These are phyloP conservation scores for Halichoeres trimaculatus DNA, from an alignment of 2,113 vertebrate genomes.

Conservation along the genomic window DNA sequence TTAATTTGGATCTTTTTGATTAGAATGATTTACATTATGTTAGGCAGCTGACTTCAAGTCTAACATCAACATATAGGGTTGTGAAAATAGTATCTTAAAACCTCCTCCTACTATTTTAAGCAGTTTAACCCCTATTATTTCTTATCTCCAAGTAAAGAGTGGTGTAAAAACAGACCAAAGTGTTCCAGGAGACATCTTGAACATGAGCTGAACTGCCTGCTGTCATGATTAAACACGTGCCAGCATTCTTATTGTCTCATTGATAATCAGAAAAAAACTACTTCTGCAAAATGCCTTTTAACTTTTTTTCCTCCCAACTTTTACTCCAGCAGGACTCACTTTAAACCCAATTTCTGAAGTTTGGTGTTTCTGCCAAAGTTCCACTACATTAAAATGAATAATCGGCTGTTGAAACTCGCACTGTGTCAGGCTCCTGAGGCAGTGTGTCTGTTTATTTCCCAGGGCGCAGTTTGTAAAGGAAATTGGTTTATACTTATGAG, in stretches of 20 bases:
- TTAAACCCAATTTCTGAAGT: slow-evolving; percentile 53
- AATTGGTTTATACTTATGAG: slow-evolving; percentile 83
- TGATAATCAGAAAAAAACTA: too few relatives aligned
- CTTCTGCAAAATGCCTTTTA: neutral
- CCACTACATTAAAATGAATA: slow-evolving; percentile 68
- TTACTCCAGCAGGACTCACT: slow-evolving; percentile 43
- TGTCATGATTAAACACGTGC: too few relatives aligned
- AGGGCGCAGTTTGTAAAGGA: slow-evolving; percentile 78
- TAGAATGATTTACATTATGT: neutral
- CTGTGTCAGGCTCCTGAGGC: slow-evolving; percentile 58
- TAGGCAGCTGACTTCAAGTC: neutral
- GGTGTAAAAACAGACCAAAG: neutral
- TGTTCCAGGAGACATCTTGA: neutral
- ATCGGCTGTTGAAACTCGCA: slow-evolving; percentile 44
- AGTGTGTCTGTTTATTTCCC: slow-evolving; percentile 76
- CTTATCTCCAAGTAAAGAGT: neutral
- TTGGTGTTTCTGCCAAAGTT: slow-evolving; percentile 52
- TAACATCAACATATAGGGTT: neutral
- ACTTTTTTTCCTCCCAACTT: neutral
- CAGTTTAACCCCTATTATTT: neutral
- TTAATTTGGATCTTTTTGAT: neutral
- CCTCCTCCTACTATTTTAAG: neutral
- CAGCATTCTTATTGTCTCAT: too few relatives aligned
- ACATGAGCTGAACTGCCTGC: neutral
- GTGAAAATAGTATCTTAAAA: neutral